A percentile compares a stretch with the other conserved stretches of the same genome.
These are phyloP conservation scores for Norana najaformis DNA, from an alignment of 2,888 invertebrate genomes.

Conservation along the genomic window DNA sequence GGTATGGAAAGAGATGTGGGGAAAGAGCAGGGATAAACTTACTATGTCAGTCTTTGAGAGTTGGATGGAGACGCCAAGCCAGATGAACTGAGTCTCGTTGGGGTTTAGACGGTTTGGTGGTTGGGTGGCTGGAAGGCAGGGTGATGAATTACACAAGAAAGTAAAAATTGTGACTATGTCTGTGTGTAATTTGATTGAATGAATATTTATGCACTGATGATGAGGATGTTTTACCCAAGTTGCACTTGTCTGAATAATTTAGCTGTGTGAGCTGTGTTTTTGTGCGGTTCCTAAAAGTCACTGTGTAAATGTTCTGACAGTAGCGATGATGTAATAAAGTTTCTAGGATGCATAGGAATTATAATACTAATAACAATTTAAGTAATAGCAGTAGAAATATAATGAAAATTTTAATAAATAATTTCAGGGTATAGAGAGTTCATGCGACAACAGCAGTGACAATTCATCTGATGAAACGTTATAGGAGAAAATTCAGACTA, in stretches of 20 bases:
- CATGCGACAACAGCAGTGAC: neutral
- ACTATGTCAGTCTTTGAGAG: too few relatives aligned
- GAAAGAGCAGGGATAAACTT: too few relatives aligned
- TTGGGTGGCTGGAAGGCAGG: neutral
- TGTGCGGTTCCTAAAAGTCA: neutral
- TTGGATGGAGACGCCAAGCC: too few relatives aligned
- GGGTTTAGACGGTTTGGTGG: too few relatives aligned
- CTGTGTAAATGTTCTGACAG: neutral
- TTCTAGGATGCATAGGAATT: neutral
- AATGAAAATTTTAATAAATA: neutral
- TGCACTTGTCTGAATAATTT: neutral
- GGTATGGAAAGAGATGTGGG: too few relatives aligned
- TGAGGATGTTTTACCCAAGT: neutral
- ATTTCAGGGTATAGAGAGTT: constrained; percentile 23
- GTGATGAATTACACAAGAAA: neutral
- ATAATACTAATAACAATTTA: neutral
- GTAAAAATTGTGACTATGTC: too few relatives aligned
- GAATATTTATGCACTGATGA: neutral
- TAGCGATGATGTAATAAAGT: neutral
- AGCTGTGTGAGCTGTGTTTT: neutral
- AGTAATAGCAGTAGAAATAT: too few relatives aligned
- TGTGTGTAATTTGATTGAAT: neutral
- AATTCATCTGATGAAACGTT: neutral
- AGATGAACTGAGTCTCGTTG: too few relatives aligned
- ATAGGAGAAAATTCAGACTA: neutral